phyloP scores from a whole-genome alignment of 2,113 vertebrate genomes.

The Eptatretus burgeri region DNA sequence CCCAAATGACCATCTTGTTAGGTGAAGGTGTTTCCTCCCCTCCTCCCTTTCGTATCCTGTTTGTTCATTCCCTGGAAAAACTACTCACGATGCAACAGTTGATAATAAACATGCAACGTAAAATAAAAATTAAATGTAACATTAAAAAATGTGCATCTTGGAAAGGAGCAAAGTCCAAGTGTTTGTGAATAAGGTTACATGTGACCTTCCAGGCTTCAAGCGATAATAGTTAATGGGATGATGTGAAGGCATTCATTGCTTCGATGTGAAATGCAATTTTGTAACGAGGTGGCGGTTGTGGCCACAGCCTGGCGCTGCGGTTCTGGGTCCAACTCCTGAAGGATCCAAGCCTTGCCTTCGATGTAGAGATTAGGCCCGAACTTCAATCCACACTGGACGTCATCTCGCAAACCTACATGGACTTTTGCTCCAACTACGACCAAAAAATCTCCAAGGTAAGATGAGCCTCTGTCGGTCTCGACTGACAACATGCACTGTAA shows the following conservation, averaged over 20 bases:
- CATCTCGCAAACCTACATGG: conserved; percentile 3
- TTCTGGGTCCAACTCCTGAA: neutral
- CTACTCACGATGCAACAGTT: too few species aligned
- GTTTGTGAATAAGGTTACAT: too few species aligned
- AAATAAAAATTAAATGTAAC: too few species aligned
- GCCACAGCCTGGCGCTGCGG: neutral
- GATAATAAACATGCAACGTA: too few species aligned
- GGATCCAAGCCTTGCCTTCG: neutral
- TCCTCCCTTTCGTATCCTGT: too few species aligned
- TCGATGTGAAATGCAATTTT: neutral
- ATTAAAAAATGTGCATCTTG: too few species aligned
- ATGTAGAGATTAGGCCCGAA: neutral
- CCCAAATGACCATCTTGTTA: too few species aligned
- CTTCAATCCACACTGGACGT: neutral
- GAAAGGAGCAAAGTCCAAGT: too few species aligned
- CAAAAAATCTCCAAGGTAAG: conserved; percentile 1
- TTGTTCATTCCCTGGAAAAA: too few species aligned
- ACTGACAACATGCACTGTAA: neutral
- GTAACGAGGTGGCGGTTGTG: neutral
- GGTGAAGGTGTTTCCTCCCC: too few species aligned
- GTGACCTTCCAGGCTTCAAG: too few species aligned
- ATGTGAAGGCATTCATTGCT: neutral
- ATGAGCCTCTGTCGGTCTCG: neutral
- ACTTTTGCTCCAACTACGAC: neutral
- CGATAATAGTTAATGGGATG: neutral